Percentiles rank a stretch among this genome's conserved stretches.
Conservation (phyloP, 2,113 vertebrate species). For the Upupa epops region DNA sequence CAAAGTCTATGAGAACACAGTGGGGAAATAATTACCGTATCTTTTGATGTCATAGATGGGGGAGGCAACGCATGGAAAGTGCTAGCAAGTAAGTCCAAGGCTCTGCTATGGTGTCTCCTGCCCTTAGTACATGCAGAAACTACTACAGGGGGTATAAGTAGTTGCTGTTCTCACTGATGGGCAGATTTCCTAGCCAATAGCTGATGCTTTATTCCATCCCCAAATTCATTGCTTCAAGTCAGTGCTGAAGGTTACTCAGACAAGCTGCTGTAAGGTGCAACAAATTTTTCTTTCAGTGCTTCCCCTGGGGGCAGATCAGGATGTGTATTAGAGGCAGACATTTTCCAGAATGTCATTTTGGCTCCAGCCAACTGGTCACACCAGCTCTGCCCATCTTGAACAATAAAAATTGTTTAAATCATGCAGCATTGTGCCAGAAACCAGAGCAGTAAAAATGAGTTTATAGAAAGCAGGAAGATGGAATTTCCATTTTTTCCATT, state of each 20-base stretch:
- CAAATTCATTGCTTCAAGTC: not conserved
- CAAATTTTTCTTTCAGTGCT: rapidly evolving
- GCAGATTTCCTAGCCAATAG: not conserved
- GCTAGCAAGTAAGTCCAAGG: not conserved
- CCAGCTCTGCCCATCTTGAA: not conserved
- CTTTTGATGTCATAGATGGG: not conserved
- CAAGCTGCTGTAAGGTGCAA: not conserved
- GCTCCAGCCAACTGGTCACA: not conserved
- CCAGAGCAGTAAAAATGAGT: not conserved
- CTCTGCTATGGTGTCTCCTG: not conserved
- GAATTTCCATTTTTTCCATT: slow-evolving; percentile 2
- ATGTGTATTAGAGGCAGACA: not conserved
- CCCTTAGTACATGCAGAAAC: not conserved
- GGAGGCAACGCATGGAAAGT: not conserved
- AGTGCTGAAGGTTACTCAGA: not conserved
- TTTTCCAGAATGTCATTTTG: not conserved
- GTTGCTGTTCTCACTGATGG: not conserved
- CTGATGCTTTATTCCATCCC: not conserved
- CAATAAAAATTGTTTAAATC: not conserved
- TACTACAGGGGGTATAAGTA: not conserved
- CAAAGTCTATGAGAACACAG: not conserved
- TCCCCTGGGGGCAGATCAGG: not conserved
- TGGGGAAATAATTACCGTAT: not conserved
- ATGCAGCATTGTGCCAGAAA: not conserved
- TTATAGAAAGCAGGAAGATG: slow-evolving; percentile 4